Evolutionary conservation across 2,113 vertebrate species (phyloP), one percentile per base, ranked within the genome.

Genomic region (Acrocephalus arundinaceus): DNA sequence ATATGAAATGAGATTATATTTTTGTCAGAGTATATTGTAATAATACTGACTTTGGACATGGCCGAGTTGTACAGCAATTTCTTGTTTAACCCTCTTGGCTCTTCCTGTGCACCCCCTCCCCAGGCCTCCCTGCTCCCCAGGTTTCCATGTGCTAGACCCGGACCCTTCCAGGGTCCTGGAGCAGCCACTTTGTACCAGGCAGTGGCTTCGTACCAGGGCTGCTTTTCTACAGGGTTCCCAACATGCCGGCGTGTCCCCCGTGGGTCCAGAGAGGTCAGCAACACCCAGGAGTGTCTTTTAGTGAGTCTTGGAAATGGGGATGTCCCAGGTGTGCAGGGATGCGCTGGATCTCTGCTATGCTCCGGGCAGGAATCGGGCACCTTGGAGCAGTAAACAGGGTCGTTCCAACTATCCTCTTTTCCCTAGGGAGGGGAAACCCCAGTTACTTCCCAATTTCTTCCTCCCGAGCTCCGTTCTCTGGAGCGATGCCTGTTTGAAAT

Each of bases 1-100:
- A 96, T 98, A 98, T 97, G 97, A 98, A 97, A 98, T 97, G 97
- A 98, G 97, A 98, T 98, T 98, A 82, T 98, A 98, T 98, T 98
- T 98, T 98, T 98, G 98, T 98, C 98, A 98, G 97, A 98, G 97
- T 98, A 97, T 98, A 98, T 98, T 98, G 98, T 98, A 97, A 97
- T 98, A 98, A 98, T 94, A 97, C 97, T 95, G 97, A 97, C 97
- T 97, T 96, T 66, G 94, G 97, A 96, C 94, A 94, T 66, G 97
- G 97, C 97, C 77, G 80, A 95, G 96, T 94, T 97, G 97, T 98
- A 97, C 97, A 97, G 97, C 89, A 77, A 82, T 85, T 97, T 95
- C 97, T 94, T 95, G 85, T 95, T 89, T 45, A 39, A 30, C 80
- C 78, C 48, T 63, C 80, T 27, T 20, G 66, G 65, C 92, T 96